Conservation (phyloP, 1,140 invertebrate genomes). For the Arion vulgaris region DNA sequence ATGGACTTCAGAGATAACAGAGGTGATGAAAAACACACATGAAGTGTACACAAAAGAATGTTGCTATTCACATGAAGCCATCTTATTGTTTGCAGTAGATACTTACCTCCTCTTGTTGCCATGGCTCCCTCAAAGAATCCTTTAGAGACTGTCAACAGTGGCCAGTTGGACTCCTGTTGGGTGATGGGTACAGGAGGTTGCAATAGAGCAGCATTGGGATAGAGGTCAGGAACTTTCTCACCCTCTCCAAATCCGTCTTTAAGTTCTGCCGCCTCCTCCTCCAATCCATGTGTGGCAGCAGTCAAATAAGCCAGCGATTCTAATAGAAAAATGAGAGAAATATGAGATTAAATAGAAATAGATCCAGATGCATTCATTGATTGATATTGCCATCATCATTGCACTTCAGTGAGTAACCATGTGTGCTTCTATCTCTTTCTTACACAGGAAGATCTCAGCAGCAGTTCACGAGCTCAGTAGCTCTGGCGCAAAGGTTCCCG, state of each 20-base stretch:
- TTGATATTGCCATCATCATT: too few species aligned
- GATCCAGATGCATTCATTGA: too few species aligned
- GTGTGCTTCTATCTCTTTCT: too few species aligned
- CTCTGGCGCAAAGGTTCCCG: too few species aligned
- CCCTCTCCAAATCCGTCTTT: constrained; percentile 79
- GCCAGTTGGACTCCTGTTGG: constrained; percentile 92
- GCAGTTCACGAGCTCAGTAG: too few species aligned
- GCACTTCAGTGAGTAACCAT: too few species aligned
- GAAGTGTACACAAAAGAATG: too few species aligned
- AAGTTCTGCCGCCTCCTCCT: constrained; percentile 85
- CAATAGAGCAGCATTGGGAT: constrained; percentile 85
- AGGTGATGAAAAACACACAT: too few species aligned
- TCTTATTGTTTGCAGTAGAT: background rate
- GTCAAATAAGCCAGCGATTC: constrained; percentile 91
- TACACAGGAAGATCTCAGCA: too few species aligned
- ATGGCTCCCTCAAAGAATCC: constrained; percentile 86
- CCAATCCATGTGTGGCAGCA: constrained; percentile 92
- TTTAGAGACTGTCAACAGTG: constrained; percentile 89
- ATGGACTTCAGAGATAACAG: too few species aligned
- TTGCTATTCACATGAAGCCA: too few species aligned
- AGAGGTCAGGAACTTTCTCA: constrained; percentile 81
- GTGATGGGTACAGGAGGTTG: constrained; percentile 90
- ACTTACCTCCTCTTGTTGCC: constrained; percentile 62
- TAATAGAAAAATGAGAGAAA: constrained; percentile 68
- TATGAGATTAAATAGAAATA: background rate